Base-by-base conservation (phyloP, 2,797 vertebrate species). In the Leptoclinus maculatus region DNA sequence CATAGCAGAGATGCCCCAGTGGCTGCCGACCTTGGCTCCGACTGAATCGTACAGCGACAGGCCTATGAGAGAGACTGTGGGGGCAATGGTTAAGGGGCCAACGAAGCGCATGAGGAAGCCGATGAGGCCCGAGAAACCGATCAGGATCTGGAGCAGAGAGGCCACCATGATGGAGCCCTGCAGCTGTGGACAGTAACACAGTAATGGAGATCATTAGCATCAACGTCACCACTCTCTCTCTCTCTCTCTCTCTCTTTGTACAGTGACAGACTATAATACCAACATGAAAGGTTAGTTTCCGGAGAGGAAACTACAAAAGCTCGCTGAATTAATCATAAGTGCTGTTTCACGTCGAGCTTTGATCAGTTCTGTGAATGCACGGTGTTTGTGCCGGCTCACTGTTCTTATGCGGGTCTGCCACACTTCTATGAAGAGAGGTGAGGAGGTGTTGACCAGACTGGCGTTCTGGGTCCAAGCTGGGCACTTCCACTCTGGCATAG, bases 101-200 rank as follows among this genome's bases (percentile, higher is more conserved):
- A 98, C 97, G 92, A 97, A 99, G 70, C 92, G 94, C 97, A 98
- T 95, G 84, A 99, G 95, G 79, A 97, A 94, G 25, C 98, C 97
- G 0, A 98, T 96, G 70, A 99, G 93, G 53, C 98, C 98, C 0
- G 97, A 97, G 93, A 98, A 97, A 49, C 97, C 98, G 64, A 99
- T 89, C 0, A 99, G 27, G 43, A 98, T 95, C 92, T 99, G 97
- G 83, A 99, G 96, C 72, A 97, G 92, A 47, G 97, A 97, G 57
- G 96, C 96, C 34, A 97, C 96, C 95, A 98, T 97, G 87, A 99
- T 93, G 14, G 97, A 96, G n/a, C 98, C 98, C 93, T 99, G 97
- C 71, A 99, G 86, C 98, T 98, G 88, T 79, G 68, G 75, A 78
- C 72, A 80, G 57, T 51, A 71, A 70, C 43, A 86, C 57, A 75